Conservation (phyloP, 2,888 invertebrate genomes). For the Idaea dimidiata region DNA sequence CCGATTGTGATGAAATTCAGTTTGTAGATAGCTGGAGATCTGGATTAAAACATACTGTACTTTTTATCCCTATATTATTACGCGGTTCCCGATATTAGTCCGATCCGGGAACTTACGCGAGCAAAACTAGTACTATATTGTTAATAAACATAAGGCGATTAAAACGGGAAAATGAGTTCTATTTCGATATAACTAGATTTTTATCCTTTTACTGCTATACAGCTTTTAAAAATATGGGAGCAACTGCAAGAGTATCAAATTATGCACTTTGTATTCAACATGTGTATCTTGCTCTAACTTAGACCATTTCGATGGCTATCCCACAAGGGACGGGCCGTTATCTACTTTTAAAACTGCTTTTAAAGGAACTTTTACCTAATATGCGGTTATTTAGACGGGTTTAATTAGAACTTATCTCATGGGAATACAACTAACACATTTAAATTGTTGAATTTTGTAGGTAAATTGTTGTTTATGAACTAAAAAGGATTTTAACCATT, state of each 20-base stretch:
- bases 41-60: no score
- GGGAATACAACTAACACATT: constrained; percentile 12
- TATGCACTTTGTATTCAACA: constrained; percentile 22
- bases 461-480: background rate
- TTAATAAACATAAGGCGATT: no score
- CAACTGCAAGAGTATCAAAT: constrained; percentile 8
- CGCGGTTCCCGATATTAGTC: no score
- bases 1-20: no score
- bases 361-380: constrained; percentile 5
- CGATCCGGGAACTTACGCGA: no score
- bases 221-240: background rate
- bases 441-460: background rate
- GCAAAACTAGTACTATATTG: no score
- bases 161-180: no score
- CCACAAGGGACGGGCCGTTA: constrained; percentile 15
- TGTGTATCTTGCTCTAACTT: constrained; percentile 14
- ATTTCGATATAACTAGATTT: background rate
- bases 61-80: no score
- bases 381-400: constrained; percentile 21
- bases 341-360: constrained; percentile 9
- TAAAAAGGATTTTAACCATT: background rate
- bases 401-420: constrained; percentile 27
- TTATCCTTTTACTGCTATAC: background rate
- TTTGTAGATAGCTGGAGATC: no score
- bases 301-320: constrained; percentile 16